Evolutionary conservation across 2,113 vertebrate species (phyloP).

Genomic region (Archilochus colubris): DNA sequence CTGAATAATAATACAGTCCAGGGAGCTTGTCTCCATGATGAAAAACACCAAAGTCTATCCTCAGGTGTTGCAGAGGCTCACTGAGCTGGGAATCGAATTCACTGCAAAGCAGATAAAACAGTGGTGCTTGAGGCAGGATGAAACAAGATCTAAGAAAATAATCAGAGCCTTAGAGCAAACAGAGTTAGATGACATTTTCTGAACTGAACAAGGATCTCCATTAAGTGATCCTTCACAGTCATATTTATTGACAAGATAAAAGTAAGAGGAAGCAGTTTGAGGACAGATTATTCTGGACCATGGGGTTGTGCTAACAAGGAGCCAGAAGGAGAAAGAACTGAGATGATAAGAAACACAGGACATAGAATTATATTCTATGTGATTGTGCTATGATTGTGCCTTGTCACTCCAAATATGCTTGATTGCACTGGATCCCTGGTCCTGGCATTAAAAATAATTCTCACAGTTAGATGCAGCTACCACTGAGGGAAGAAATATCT

Average conservation of each 20-base stretch:
- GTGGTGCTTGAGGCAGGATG: conserved; percentile 29
- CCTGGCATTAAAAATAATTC: not conserved
- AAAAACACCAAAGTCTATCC: conserved; percentile 54
- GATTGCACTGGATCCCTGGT: not conserved
- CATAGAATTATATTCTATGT: not conserved
- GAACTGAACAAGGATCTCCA: conserved; percentile 19
- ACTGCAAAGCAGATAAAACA: conserved; percentile 39
- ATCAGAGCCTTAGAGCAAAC: conserved; percentile 44
- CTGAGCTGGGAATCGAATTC: conserved; percentile 49
- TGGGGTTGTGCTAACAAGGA: not conserved
- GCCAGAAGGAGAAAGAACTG: not conserved
- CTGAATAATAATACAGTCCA: conserved; percentile 34
- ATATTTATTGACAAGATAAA: conserved; percentile 34
- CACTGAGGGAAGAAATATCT: not conserved
- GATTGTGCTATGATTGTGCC: not conserved
- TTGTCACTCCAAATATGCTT: not conserved
- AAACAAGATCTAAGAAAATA: conserved; percentile 58
- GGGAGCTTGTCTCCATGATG: not conserved
- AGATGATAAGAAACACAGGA: not conserved
- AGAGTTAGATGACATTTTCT: conserved; percentile 46
- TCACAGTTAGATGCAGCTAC: not conserved
- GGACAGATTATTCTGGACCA: not conserved
- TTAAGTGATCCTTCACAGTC: conserved; percentile 42
- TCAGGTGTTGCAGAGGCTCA: conserved; percentile 51
- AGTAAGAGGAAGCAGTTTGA: not conserved